A percentile compares a stretch with the other conserved stretches of the same genome.
Evolutionary conservation across 2,888 invertebrate species (phyloP).

Genomic region (Gastrophysa polygoni): DNA sequence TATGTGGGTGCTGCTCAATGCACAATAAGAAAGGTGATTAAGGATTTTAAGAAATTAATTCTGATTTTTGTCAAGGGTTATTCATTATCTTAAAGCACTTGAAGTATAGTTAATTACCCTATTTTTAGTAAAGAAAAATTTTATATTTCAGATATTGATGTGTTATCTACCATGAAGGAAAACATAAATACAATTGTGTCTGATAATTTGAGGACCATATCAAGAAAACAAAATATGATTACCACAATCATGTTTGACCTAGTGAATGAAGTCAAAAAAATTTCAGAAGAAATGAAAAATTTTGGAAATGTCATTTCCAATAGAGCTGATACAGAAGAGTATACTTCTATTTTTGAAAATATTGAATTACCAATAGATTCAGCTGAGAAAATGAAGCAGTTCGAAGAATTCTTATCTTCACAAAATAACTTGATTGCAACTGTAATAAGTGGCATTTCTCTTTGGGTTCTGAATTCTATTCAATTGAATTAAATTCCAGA

Average conservation of each 20-base stretch:
- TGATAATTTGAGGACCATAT: not conserved
- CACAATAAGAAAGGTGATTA: not conserved
- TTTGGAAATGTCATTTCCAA: not conserved
- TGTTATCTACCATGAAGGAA: conserved; percentile 3
- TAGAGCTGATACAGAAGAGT: not conserved
- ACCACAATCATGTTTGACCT: conserved; percentile 3
- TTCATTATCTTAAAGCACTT: too few relatives aligned
- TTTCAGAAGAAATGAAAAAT: conserved; percentile 1
- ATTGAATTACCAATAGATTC: not conserved
- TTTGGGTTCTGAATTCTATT: too few relatives aligned
- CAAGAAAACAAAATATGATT: conserved; percentile 7
- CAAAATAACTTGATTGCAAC: conserved; percentile 2
- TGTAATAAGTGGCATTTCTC: conserved; percentile 3
- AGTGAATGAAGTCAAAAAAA: conserved; percentile 3
- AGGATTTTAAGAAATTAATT: not conserved
- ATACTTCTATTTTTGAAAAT: not conserved
- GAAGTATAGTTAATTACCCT: not conserved
- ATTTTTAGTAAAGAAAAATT: not conserved
- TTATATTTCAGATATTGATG: not conserved
- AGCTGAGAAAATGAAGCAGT: conserved; percentile 4
- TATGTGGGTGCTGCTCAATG: not conserved
- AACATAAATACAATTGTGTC: not conserved
- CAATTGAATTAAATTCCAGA: too few relatives aligned
- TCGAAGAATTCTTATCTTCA: not conserved
- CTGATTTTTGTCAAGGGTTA: not conserved